These are phyloP conservation scores for Trematomus bernacchii DNA, from an alignment of 2,797 vertebrate genomes.

Conservation along the genomic window DNA sequence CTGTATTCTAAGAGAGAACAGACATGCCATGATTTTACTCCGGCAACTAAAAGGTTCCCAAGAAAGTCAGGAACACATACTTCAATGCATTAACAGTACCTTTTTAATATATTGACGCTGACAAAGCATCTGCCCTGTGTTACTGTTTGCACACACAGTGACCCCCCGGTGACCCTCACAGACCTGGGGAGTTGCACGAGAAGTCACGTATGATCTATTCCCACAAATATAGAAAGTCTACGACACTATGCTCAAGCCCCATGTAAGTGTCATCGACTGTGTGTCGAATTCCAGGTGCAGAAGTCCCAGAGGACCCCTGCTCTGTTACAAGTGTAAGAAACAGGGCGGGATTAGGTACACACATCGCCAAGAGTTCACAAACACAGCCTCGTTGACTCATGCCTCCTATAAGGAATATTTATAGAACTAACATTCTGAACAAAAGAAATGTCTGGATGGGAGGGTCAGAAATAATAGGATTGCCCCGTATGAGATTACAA, in stretches of 20 bases:
- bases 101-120: constrained; percentile 72
- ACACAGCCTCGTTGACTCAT: constrained; percentile 53
- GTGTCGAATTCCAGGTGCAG: constrained; percentile 74
- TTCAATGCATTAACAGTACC: constrained; percentile 55
- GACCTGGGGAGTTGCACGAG: constrained; percentile 57
- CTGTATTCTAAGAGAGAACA: constrained; percentile 66
- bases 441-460: constrained; percentile 49
- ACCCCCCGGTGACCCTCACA: constrained; percentile 61
- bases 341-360: constrained; percentile 44
- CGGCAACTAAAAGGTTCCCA: constrained; percentile 58
- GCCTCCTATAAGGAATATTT: constrained; percentile 70
- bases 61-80: constrained; percentile 71
- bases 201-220: constrained; percentile 62
- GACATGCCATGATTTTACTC: constrained; percentile 68
- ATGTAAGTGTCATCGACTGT: constrained; percentile 53
- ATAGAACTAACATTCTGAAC: constrained; percentile 70
- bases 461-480: constrained; percentile 29
- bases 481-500: not conserved
- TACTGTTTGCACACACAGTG: constrained; percentile 49
- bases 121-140: constrained; percentile 82
- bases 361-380: constrained; percentile 46
- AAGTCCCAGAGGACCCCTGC: constrained; percentile 48
- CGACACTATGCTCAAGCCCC: constrained; percentile 32
- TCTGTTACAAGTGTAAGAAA: constrained; percentile 43
- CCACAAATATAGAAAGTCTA: constrained; percentile 59